Conservation (phyloP, 2,113 vertebrate species). For the Erythrolamprus reginae region DNA sequence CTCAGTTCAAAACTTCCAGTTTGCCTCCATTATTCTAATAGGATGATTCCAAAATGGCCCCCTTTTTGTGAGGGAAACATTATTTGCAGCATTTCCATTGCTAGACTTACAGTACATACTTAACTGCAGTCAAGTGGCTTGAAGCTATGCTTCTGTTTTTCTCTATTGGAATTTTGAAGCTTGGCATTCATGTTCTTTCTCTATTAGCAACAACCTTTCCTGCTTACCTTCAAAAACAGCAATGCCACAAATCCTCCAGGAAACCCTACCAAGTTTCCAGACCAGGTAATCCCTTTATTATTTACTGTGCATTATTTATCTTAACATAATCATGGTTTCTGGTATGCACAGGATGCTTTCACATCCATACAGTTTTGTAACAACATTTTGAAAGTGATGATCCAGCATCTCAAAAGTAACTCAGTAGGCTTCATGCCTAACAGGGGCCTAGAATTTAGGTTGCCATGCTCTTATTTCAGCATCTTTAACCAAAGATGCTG, state of each 20-base stretch:
- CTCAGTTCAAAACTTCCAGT: not conserved
- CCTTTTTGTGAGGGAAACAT: not conserved
- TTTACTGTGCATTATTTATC: not conserved
- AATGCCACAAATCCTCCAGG: slow-evolving; percentile 69
- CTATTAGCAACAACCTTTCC: slow-evolving; percentile 72
- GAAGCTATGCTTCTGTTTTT: not conserved
- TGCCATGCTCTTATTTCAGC: not conserved
- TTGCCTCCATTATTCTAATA: not conserved
- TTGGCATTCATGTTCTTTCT: slow-evolving; percentile 9
- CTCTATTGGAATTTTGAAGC: not conserved
- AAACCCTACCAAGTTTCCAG: slow-evolving; percentile 57
- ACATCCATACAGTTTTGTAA: not conserved
- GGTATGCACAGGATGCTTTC: not conserved
- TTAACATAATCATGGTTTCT: not conserved
- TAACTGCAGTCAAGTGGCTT: not conserved
- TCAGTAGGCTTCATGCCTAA: not conserved
- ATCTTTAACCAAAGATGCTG: not conserved
- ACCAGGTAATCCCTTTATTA: slow-evolving; percentile 63
- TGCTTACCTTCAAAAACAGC: slow-evolving; percentile 79
- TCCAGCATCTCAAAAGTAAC: not conserved
- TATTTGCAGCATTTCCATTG: slow-evolving; percentile 19
- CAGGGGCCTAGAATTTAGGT: not conserved
- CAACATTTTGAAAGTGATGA: not conserved
- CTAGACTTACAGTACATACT: not conserved
- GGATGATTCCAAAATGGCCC: not conserved